Evolutionary conservation across 2,797 vertebrate genomes (phyloP).

Genomic region (Semotilus atromaculatus): DNA sequence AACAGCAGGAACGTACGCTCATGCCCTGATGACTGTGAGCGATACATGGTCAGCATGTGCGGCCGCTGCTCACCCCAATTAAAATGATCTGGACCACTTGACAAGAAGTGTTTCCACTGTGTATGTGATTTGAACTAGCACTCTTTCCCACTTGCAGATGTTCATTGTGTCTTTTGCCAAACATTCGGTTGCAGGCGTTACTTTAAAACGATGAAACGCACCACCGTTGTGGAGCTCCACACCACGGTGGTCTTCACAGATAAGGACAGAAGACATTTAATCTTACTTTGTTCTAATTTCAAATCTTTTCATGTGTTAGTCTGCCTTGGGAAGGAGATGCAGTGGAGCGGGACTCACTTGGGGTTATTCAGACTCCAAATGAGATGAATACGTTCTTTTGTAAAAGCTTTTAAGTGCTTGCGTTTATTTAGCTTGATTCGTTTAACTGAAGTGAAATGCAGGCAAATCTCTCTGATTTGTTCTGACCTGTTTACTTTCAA

Average conservation of each 20-base stretch:
- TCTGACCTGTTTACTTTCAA: conserved; percentile 70
- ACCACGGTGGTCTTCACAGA: conserved; percentile 41
- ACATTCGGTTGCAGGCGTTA: background rate
- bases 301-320: conserved; percentile 68
- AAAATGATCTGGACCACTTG: conserved; percentile 72
- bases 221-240: background rate
- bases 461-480: conserved; percentile 67
- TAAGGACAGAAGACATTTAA: conserved; percentile 64
- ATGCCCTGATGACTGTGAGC: conserved; percentile 63
- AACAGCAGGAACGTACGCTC: conserved; percentile 55
- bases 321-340: conserved; percentile 57
- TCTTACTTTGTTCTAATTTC: conserved; percentile 66
- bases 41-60: conserved; percentile 67
- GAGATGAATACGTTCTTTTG: conserved; percentile 58
- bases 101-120: conserved; percentile 37
- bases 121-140: background rate
- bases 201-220: background rate
- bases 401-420: background rate
- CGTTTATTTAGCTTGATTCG: conserved; percentile 26
- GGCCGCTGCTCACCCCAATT: conserved; percentile 68
- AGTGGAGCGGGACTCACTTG: conserved; percentile 64
- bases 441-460: conserved; percentile 66
- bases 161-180: conserved; percentile 36
- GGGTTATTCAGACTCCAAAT: conserved; percentile 63
- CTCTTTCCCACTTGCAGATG: conserved; percentile 45